Percentiles rank a stretch among this genome's conserved stretches.
Conservation (phyloP, 2,797 vertebrate species). For the Eleutherodactylus coqui region DNA sequence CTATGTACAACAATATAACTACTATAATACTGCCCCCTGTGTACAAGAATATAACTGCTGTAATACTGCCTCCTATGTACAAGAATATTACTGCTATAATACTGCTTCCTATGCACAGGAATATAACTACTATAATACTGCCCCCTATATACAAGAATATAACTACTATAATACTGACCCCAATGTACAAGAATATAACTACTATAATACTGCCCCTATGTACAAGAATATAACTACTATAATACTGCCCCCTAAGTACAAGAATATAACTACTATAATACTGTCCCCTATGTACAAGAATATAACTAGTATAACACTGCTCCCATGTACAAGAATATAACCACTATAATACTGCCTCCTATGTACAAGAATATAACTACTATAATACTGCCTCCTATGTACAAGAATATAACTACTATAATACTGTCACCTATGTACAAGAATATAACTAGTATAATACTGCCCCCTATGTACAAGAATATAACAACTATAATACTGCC, state of each 20-base stretch:
- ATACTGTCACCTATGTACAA: too few relatives aligned
- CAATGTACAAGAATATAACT: slow-evolving; percentile 12
- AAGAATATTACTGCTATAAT: slow-evolving; percentile 9
- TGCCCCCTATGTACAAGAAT: background rate
- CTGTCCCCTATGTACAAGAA: background rate
- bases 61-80: background rate
- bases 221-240: slow-evolving; percentile 18
- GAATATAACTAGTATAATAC: background rate
- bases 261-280: background rate
- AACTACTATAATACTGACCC: slow-evolving; percentile 1
- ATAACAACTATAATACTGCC: slow-evolving; percentile 13
- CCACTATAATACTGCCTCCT: background rate
- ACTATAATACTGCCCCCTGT: background rate
- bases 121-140: slow-evolving; percentile 17
- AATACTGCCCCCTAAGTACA: background rate
- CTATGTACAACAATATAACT: too few relatives aligned
- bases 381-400: background rate
- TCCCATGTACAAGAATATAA: background rate
- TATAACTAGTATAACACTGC: background rate
- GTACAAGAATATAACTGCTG: background rate
- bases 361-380: background rate
- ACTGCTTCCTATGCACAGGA: background rate
- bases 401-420: slow-evolving; percentile 11
- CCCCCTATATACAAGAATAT: slow-evolving; percentile 4
- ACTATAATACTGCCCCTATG: slow-evolving; percentile 5